Base-by-base conservation (phyloP, 2,888 invertebrate species). In the Pachydiplax longipennis region DNA sequence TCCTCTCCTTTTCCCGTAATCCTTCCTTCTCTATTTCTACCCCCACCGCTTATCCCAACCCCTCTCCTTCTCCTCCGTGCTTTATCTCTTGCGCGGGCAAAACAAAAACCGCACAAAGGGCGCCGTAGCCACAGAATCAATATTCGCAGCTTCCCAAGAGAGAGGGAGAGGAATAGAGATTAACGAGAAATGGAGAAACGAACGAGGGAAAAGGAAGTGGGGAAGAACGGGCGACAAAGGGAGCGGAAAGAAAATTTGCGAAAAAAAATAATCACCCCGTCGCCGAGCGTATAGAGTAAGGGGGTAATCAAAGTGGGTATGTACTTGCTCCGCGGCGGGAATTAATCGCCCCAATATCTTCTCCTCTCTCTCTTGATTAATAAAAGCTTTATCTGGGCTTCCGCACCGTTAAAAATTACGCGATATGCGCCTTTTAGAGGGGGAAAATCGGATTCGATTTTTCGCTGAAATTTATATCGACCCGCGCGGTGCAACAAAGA, bases 71-170 rank as follows among this genome's bases (percentile, higher is more conserved):
- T 83, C 83, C 25, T 58, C 35, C 87, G 87, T 87, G 87, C 87
- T 87, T 87, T 87, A 87, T 87, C 87, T 87, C 87, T 65, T 13
- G 61, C 87, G 61, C 48, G 58, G 25, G 58, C 61, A n/a, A 87
- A 87, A 87, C 87, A 87, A 87, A 87, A 87, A 87, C 61, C 87
- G 22, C 87, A 87, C 61, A 87, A 87, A 87, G 87, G 87, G 83
- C 58, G 58, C 83, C 83, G 83, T 40, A 37, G 61, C 61, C 61
- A 87, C 37, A 61, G 87, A 87, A 87, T 87, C 87, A 87, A 87
- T 87, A 87, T 87, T 87, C 61, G 61, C 87, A 87, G 61, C 61
- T 83, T 15, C 58, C 87, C 87, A 48, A 25, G 58, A 40, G 37
- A 31, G 37, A 31, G 18, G n/a, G 35, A 35, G 31, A 58, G 53